phyloP scores from a whole-genome alignment of 2,888 invertebrate species.

The Nyleta sp. region DNA sequence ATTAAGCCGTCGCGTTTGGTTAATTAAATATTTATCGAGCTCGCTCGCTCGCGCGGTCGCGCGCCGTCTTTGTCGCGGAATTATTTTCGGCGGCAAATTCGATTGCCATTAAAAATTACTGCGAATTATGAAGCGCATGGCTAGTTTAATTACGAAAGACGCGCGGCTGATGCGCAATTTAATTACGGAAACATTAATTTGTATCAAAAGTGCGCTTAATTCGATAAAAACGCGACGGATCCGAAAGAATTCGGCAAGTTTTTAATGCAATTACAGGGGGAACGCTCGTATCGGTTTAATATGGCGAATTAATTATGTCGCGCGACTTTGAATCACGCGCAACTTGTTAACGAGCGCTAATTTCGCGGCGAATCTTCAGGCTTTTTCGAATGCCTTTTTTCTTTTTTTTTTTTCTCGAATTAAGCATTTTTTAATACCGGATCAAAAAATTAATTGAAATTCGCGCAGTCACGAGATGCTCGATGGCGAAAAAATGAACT shows the following conservation, averaged over 20 bases:
- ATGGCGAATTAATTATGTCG: no score
- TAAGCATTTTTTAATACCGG: no score
- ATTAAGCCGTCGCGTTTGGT: constrained; percentile 21
- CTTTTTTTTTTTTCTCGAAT: no score
- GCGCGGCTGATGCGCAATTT: constrained; percentile 8
- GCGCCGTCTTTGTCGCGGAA: constrained; percentile 6
- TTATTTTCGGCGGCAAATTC: constrained; percentile 10
- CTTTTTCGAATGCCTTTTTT: no score
- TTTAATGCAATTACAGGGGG: constrained; percentile 14
- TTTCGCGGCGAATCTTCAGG: no score
- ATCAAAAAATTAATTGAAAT: no score
- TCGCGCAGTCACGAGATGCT: no score
- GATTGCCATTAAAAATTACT: constrained; percentile 22
- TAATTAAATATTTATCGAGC: constrained; percentile 26
- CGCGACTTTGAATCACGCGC: no score
- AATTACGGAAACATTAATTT: constrained; percentile 27
- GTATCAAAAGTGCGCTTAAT: constrained; percentile 22
- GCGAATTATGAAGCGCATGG: constrained; percentile 9
- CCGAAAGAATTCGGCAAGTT: constrained; percentile 29
- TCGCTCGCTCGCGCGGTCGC: no score
- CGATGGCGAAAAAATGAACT: no score
- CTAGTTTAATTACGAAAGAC: constrained; percentile 18
- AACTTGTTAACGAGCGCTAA: no score
- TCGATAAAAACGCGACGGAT: constrained; percentile 15
- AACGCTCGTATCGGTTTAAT: background rate